Percentiles rank a stretch among this genome's conserved stretches.
phyloP scores from a whole-genome alignment of 1,140 invertebrate species.

The Mactra quadrangularis region DNA sequence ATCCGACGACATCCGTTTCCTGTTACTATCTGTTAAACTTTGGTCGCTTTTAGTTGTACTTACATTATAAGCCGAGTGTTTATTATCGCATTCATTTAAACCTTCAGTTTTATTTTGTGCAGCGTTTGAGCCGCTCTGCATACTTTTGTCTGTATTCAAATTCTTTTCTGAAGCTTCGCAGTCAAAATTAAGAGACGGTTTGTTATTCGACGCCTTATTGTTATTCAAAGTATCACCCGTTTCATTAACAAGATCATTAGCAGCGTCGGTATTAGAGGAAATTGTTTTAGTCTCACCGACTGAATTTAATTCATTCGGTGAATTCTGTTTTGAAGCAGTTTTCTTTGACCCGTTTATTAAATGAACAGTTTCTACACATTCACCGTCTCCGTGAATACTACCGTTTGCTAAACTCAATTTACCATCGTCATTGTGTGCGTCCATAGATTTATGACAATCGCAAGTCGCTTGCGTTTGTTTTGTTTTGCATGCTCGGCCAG shows the following conservation, averaged over 20 bases:
- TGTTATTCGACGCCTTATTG: not conserved
- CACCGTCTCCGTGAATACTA: not conserved
- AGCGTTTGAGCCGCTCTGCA: not conserved
- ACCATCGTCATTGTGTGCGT: not conserved
- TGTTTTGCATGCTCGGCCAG: constrained; percentile 23
- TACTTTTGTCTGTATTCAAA: not conserved
- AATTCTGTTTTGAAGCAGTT: not conserved
- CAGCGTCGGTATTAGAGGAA: not conserved
- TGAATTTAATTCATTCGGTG: constrained; percentile 21
- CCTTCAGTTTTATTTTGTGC: not conserved
- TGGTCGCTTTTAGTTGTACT: not conserved
- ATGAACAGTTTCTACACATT: not conserved
- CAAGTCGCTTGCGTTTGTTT: constrained; percentile 34
- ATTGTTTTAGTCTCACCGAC: constrained; percentile 15
- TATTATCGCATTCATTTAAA: not conserved
- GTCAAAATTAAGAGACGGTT: not conserved
- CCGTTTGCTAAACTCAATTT: not conserved
- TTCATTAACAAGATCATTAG: constrained; percentile 14
- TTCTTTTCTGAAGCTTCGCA: not conserved
- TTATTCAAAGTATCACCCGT: not conserved
- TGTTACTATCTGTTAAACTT: not conserved
- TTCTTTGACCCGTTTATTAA: not conserved
- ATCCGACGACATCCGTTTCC: not conserved
- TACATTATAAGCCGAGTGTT: not conserved
- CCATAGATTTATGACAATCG: constrained; percentile 25